These are phyloP conservation scores for Hormiphora californensis DNA, from an alignment of 37 sponge, comb jelly and placozoan species.

Conservation along the genomic window DNA sequence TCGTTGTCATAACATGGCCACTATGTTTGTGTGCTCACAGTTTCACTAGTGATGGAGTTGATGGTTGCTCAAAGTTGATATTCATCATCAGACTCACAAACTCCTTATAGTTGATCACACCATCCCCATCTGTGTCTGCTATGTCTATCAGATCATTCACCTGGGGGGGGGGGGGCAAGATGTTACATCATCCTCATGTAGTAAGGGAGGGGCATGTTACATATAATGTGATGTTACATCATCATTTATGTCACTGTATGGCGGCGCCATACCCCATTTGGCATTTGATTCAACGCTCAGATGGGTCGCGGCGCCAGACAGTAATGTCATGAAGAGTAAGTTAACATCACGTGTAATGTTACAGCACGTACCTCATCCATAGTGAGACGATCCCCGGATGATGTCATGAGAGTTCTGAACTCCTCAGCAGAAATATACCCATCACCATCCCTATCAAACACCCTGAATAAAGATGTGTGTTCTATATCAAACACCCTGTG, in stretches of 20 bases:
- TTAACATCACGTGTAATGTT: neutral
- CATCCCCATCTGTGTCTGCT: neutral
- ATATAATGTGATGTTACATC: no score
- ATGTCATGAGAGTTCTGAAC: slow-evolving; percentile 11
- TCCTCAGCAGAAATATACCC: slow-evolving; percentile 8
- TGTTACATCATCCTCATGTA: neutral
- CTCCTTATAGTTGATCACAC: neutral
- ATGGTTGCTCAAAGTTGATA: neutral
- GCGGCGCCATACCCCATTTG: no score
- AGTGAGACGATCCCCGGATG: slow-evolving; percentile 15
- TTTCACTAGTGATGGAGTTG: no score
- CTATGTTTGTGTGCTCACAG: no score
- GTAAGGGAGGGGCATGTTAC: no score
- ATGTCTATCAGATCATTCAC: neutral
- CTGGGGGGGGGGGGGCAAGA: neutral
- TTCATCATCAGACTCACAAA: slow-evolving; percentile 12
- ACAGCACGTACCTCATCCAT: neutral
- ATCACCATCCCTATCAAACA: slow-evolving; percentile 8
- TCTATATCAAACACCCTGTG: neutral
- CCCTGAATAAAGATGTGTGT: neutral
- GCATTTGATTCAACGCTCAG: no score
- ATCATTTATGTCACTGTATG: no score
- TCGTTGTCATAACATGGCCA: no score
- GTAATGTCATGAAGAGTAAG: no score
- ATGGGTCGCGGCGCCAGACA: no score